phyloP scores from a whole-genome alignment of 2,113 vertebrate species.

The Strix uralensis region DNA sequence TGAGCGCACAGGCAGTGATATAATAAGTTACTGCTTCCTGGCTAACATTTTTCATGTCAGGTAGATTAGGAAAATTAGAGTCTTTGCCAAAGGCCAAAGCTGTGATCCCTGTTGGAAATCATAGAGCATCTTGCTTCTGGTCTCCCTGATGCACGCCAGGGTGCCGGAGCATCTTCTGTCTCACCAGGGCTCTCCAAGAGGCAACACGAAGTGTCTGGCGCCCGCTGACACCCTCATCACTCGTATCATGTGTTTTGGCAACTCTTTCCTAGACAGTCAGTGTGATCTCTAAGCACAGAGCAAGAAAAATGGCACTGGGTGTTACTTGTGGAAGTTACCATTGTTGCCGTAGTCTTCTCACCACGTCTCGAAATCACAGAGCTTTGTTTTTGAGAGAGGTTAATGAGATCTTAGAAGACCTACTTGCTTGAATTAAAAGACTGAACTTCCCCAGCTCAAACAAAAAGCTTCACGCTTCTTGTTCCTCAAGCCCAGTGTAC shows the following conservation, averaged over 20 bases:
- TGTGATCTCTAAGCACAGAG: not conserved
- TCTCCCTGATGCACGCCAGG: accelerated
- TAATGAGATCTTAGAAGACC: not conserved
- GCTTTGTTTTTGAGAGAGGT: not conserved
- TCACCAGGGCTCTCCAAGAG: not conserved
- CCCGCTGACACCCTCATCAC: not conserved
- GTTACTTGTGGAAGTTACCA: not conserved
- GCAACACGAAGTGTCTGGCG: not conserved
- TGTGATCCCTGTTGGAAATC: not conserved
- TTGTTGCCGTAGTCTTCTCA: not conserved
- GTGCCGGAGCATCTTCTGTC: not conserved
- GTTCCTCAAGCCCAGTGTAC: not conserved
- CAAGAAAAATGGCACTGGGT: not conserved
- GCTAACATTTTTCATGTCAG: not conserved
- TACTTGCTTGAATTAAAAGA: not conserved
- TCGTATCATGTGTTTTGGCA: not conserved
- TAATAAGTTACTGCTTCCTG: not conserved
- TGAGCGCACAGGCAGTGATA: not conserved
- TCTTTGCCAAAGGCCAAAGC: not conserved
- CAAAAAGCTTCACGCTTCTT: not conserved
- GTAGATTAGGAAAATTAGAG: not conserved
- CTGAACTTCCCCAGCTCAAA: not conserved
- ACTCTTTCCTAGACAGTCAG: too few species aligned
- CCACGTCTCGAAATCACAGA: not conserved
- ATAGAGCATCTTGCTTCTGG: not conserved